Evolutionary conservation across 2,888 invertebrate species (phyloP), one percentile per base, ranked within the genome.

Genomic region (Drosophila nigritarsus): DNA sequence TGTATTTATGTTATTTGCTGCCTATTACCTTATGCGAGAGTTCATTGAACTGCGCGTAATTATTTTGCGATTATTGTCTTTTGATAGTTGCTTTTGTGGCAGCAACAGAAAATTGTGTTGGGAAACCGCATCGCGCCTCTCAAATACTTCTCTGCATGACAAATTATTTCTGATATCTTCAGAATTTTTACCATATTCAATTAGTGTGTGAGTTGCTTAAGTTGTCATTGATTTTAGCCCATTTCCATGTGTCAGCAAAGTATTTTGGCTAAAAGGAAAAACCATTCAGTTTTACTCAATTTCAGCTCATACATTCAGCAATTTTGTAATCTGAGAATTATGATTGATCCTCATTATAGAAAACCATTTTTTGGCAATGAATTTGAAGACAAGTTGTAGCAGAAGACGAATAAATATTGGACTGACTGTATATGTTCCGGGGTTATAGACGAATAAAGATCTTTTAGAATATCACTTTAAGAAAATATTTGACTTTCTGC

Each of bases 1-100:
- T 59, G 40, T 38, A 27, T 50, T 27, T 36, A 36, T 48, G 20
- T 65, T 71, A 32, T 65, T 63, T 61, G 55, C 42, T 29, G 9
- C 32, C 24, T 62, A 56, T 81, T 63, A 32, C 29, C 42, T n/a
- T 32, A 29, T 53, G 32, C 24, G 20, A 15, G 45, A 80, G 90
- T 85, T 89, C 90, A 70, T 59, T 70, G 88, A 86, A 89, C 90
- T 75, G 15, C 20, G 20, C 74, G 79, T 81, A 82, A 85, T 89
- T 89, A 89, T 89, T 85, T 82, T 59, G 82, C 83, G 82, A 84
- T 89, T 89, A 85, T 75, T 67, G 81, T 71, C 51, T 54, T 76
- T 82, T 73, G 69, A 87, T 83, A 72, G 64, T 59, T 64, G 38
- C n/a, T 38, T 51, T 24, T 60, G 36, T 49, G 20, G 38, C 30